Base-by-base conservation (phyloP, 2,888 invertebrate genomes). In the Carpatolechia fugitivella region DNA sequence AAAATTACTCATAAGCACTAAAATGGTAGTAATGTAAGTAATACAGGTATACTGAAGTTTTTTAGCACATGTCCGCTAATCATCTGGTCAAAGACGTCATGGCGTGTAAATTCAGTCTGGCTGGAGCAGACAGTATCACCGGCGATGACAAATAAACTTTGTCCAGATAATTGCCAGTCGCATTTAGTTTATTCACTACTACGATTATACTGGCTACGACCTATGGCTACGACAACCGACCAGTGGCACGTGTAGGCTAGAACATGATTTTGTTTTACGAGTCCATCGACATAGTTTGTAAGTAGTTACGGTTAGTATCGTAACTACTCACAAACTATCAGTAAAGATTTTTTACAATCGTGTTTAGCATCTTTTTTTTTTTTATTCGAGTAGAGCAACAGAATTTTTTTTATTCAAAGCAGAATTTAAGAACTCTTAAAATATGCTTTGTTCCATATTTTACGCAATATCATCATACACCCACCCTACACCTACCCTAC, bases 11-110 rank as follows among this genome's bases (percentile, higher is more conserved):
- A 41, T 18, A 18, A 41, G 10, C 16, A 11, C n/a, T n/a, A 36
- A 36, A 13, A n/a, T n/a, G 24, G n/a, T 44, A n/a, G n/a, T 8
- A n/a, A 44, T 4, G 40, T 6, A 44, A 20, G 7, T n/a, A n/a
- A n/a, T n/a, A n/a, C n/a, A n/a, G n/a, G n/a, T n/a, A n/a, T 6
- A 36, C 31, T 7, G 56, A 56, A 65, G 57, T 10, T 29, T 60
- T 64, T 67, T 65, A 44, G 44, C 63, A 55, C 55, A 18, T 52
- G 24, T 55, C 55, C 52, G 64, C 53, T 70, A 71, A 70, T 53
- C 57, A 57, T 52, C 18, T 58, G 56, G 54, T 55, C 63, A 60
- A 69, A 53, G 50, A 36, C 11, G 36, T n/a, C 29, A 36, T 38
- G 18, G 31, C 38, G 36, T 24, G 30, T 41, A 29, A 52, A 52